These are phyloP conservation scores for Tiliqua scincoides DNA, from an alignment of 2,113 vertebrate genomes.

Conservation along the genomic window DNA sequence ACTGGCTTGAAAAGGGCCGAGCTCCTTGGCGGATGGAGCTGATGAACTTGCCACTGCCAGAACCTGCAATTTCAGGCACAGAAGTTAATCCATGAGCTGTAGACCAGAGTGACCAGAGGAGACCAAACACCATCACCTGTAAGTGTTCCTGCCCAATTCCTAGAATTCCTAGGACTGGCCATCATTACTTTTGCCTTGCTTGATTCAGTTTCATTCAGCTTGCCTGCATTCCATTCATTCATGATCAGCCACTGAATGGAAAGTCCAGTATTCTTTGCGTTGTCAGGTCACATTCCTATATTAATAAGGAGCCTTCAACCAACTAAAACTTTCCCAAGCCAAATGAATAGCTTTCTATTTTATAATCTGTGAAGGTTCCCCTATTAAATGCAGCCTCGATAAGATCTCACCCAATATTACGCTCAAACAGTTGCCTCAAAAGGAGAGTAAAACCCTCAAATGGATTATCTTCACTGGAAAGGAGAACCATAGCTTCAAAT, in stretches of 20 bases:
- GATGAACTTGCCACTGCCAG: background rate
- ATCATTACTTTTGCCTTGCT: background rate
- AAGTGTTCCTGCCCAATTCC: background rate
- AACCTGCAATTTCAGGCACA: background rate
- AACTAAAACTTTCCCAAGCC: conserved; percentile 25
- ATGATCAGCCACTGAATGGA: no score
- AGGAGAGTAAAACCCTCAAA: conserved; percentile 27
- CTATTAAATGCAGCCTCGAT: background rate
- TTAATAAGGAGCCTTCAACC: background rate
- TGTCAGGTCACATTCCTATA: background rate
- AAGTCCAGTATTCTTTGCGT: no score
- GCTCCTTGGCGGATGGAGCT: no score
- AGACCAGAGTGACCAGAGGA: background rate
- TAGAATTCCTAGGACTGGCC: background rate
- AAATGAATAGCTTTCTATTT: background rate
- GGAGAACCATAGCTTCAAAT: conserved; percentile 39
- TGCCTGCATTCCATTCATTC: background rate
- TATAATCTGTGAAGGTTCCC: background rate
- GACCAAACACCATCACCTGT: background rate
- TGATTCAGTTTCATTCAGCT: background rate
- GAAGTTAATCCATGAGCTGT: background rate
- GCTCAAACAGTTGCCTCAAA: conserved; percentile 53
- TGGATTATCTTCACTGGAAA: conserved; percentile 17
- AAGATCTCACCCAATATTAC: conserved; percentile 23
- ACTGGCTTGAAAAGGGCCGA: no score